A percentile compares a stretch with the other conserved stretches of the same genome.
Evolutionary conservation across 2,888 invertebrate genomes (phyloP).

Genomic region (Cantharis lateralis): DNA sequence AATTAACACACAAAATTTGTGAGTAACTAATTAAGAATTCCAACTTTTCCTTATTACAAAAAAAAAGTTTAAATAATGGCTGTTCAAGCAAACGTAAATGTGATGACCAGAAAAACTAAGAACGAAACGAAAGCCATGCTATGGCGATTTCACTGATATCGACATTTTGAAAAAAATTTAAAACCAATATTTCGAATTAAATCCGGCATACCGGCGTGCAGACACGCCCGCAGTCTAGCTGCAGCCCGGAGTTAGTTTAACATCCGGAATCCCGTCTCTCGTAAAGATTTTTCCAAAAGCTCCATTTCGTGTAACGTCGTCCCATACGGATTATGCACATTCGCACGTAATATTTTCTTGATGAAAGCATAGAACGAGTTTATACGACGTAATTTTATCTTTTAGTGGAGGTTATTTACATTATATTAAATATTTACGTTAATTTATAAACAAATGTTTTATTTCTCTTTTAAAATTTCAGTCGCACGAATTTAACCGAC

Average conservation of each 20-base stretch:
- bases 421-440: neutral
- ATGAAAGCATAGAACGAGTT: neutral
- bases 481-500: neutral
- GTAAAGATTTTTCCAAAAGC: slow-evolving; percentile 27
- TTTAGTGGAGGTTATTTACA: neutral
- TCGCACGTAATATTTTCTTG: neutral
- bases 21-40: neutral
- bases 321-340: neutral
- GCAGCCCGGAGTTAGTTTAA: slow-evolving; percentile 47
- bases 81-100: neutral
- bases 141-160: neutral
- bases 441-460: neutral
- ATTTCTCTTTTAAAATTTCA: neutral
- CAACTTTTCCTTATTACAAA: neutral
- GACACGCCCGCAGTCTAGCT: slow-evolving; percentile 50
- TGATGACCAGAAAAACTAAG: neutral
- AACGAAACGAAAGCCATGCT: neutral
- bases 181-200: slow-evolving; percentile 9
- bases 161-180: neutral
- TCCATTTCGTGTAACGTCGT: slow-evolving; percentile 13
- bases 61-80: neutral
- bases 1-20: neutral
- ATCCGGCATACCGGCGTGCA: slow-evolving; percentile 45
- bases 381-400: neutral
- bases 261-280: slow-evolving; percentile 44